These are phyloP conservation scores for Semaprochilodus insignis DNA, from an alignment of 2,797 vertebrate genomes.

Conservation along the genomic window DNA sequence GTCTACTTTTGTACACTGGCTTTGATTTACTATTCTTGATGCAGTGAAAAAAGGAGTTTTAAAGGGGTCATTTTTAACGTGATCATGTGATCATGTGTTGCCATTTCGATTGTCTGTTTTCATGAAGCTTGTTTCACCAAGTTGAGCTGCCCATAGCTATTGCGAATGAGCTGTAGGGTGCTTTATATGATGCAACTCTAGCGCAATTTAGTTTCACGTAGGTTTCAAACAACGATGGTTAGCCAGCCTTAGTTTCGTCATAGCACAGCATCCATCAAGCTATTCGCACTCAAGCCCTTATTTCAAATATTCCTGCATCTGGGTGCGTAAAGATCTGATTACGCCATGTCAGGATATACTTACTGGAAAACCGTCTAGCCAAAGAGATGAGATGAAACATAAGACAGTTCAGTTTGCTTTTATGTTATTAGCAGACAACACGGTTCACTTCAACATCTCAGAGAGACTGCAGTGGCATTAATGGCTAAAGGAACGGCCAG, in stretches of 20 bases:
- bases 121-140: no score
- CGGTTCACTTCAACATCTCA: background rate
- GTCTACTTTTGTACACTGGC: no score
- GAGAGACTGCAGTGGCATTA: background rate
- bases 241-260: background rate
- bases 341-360: conserved; percentile 3
- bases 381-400: background rate
- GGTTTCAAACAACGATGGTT: no score
- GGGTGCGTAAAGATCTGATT: conserved; percentile 27
- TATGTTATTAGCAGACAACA: background rate
- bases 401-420: background rate
- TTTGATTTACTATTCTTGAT: no score
- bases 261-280: background rate
- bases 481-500: background rate
- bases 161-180: no score
- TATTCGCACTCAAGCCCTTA: background rate
- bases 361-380: conserved; percentile 31
- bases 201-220: no score
- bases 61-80: no score
- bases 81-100: no score
- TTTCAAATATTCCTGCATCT: background rate
- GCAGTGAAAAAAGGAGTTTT: no score
- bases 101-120: no score
- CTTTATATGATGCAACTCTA: no score
- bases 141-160: no score